phyloP scores from a whole-genome alignment of 2,113 vertebrate genomes.

The Vimba vimba region DNA sequence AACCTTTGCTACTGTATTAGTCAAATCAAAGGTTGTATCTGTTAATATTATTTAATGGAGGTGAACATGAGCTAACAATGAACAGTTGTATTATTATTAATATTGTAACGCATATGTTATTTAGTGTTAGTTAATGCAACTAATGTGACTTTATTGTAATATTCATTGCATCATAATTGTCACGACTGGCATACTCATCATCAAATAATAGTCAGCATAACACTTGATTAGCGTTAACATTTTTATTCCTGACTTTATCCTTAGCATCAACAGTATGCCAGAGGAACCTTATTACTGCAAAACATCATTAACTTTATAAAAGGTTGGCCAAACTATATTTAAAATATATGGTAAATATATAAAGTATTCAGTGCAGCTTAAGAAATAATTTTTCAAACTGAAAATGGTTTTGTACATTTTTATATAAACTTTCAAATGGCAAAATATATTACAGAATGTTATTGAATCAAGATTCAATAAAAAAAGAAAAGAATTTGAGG shows the following conservation, averaged over 20 bases:
- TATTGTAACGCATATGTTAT: too few relatives aligned
- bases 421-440: neutral
- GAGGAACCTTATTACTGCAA: neutral
- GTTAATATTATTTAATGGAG: too few relatives aligned
- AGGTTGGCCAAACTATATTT: neutral
- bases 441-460: neutral
- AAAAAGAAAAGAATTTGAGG: neutral
- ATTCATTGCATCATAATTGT: neutral
- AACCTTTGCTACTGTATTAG: too few relatives aligned
- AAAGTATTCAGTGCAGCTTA: neutral
- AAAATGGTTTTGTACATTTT: neutral
- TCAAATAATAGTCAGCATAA: neutral
- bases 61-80: too few relatives aligned
- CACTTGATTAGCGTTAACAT: neutral
- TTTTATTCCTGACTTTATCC: neutral
- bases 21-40: too few relatives aligned
- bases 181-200: neutral
- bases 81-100: too few relatives aligned
- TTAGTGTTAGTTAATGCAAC: too few relatives aligned
- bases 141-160: too few relatives aligned
- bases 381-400: neutral
- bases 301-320: neutral
- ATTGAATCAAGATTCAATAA: neutral
- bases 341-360: neutral
- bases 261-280: neutral